Base-by-base conservation (phyloP, 2,113 vertebrate genomes). In the Salvelinus alpinus region DNA sequence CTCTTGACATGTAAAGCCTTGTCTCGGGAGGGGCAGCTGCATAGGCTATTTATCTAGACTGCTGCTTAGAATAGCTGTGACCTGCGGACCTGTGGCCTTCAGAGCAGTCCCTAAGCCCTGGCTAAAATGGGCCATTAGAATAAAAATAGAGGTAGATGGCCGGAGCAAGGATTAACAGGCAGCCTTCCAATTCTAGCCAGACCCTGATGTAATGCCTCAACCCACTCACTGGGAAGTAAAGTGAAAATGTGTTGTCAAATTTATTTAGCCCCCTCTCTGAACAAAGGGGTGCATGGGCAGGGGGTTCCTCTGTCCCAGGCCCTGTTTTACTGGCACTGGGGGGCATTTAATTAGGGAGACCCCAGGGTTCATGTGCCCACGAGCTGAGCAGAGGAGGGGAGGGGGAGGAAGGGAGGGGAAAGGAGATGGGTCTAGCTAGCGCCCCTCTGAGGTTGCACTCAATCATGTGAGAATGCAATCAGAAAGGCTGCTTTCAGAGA, bases 301-400 rank as follows among this genome's bases (percentile, higher is more conserved):
- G 87, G 85, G 0, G 86, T 85, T 80, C 78, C 78, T 78, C 74
- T 84, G 84, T 18, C 87, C 87, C 88, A 87, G 72, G 87, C 4
- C 16, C 51, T 54, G 14, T 54, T 54, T 54, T 54, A 92, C 85
- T 62, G 67, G 89, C 86, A 89, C 83, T 74, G 88, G 91, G 92
- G 91, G 90, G 90, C 91, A 59, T 92, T 94, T 94, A 94, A 94
- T 96, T 95, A 95, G 93, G 90, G 91, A 89, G 88, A 84, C 91
- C 86, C 85, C 87, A 91, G 95, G 90, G 88, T 92, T 91, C 92
- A 91, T 62, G 44, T 66, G 78, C 90, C 93, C 91, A 85, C 13
- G 91, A 90, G 92, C 91, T 88, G 91, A 88, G 89, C 87, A 74
- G 82, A 85, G 16, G 7, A n/a, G 6, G 64, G 64, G n/a, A 16